These are phyloP conservation scores for Conops quadrifasciatus DNA, from an alignment of 2,888 invertebrate genomes.

Conservation along the genomic window DNA sequence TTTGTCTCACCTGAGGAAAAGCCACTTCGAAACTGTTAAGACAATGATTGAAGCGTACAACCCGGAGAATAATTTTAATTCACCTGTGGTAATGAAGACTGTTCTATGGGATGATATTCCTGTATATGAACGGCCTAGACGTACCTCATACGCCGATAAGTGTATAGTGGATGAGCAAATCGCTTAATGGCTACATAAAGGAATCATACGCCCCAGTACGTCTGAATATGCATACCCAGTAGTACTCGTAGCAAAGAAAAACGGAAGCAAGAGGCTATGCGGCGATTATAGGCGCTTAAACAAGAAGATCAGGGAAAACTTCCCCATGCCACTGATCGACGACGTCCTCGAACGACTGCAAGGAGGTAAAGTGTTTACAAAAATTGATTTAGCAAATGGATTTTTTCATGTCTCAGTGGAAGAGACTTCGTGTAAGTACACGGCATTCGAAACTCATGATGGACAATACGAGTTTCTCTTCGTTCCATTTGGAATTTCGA, in stretches of 20 bases:
- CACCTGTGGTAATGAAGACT: constrained; percentile 23
- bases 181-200: constrained; percentile 11
- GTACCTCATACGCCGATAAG: constrained; percentile 14
- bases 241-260: constrained; percentile 14
- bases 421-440: constrained; percentile 16
- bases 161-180: constrained; percentile 18
- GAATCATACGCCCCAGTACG: constrained; percentile 30
- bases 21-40: background rate
- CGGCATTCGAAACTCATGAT: constrained; percentile 10
- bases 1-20: constrained; percentile 1
- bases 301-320: constrained; percentile 7
- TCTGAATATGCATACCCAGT: constrained; percentile 27
- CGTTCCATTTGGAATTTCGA: constrained; percentile 29
- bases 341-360: constrained; percentile 13
- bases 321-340: constrained; percentile 11
- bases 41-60: background rate
- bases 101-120: constrained; percentile 29
- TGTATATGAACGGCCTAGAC: constrained; percentile 16
- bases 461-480: constrained; percentile 27
- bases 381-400: constrained; percentile 8
- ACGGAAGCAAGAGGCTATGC: constrained; percentile 17
- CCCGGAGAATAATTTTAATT: background rate
- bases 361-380: constrained; percentile 3
- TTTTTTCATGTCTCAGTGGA: constrained; percentile 26
- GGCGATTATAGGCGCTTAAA: background rate